Base-by-base conservation (phyloP, 2,113 vertebrate genomes). In the Leptodactylus fuscus region DNA sequence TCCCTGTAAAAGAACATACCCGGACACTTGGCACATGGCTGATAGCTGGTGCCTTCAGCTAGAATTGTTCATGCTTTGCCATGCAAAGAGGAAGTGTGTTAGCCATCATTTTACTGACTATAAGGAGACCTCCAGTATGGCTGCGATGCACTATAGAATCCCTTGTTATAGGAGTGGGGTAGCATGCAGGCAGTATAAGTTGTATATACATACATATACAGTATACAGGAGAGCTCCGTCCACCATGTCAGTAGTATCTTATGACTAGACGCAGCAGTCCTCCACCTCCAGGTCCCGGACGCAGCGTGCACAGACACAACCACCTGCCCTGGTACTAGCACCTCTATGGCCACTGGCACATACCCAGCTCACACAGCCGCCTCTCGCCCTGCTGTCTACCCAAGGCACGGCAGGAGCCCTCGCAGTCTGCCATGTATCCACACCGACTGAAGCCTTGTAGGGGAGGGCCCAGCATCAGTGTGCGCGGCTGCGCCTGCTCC, bases 391-490 rank as follows among this genome's bases (percentile, higher is more conserved):
- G 9, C n/a, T 29, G 9, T 9, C 7, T 70, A 44, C 48, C 62
- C 20, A 32, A 5, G 10, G 20, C 65, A 41, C 70, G 32, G 81
- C 70, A 22, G 51, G 49, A 83, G 18, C 29, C 73, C 44, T 32
- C 34, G 55, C 44, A 3, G 27, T 4, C 58, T 51, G 82, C 82
- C 82, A 62, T 85, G 11, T 22, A 67, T 34, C 55, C 73, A 5
- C 55, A 36, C 27, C 44, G 53, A 18, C 38, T 24, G 46, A 15
- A 34, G 41, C 8, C 53, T 75, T 13, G 20, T n/a, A 49, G 82
- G 82, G 82, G 82, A 29, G 82, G 82, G 55, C 71, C 82, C 53
- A 67, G 82, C 27, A 24, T 48, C 24, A 65, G 24, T n/a, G 53
- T 44, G 41, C 41, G 41, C 41, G 32, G 81, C 81, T 62, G 74